Conservation (phyloP, 92 coral and sea anemone species). For the Epizoanthus illoricatus region DNA sequence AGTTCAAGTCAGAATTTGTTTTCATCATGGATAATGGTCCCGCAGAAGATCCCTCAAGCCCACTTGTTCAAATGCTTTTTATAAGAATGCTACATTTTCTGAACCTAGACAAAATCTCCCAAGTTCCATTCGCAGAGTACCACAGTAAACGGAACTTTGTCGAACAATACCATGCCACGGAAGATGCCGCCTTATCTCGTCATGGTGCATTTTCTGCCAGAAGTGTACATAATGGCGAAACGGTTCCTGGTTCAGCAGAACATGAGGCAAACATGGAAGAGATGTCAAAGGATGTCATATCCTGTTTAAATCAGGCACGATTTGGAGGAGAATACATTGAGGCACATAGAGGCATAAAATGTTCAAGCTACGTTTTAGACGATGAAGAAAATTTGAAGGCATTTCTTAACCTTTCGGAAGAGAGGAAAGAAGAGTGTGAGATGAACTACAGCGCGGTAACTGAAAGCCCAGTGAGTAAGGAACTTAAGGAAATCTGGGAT, state of each 20-base stretch:
- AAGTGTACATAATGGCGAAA: background rate
- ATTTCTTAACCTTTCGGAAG: constrained; percentile 16
- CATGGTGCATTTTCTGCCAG: background rate
- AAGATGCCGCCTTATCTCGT: constrained; percentile 1
- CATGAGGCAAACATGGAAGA: constrained; percentile 7
- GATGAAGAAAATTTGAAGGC: constrained; percentile 15
- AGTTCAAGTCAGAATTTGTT: constrained; percentile 9
- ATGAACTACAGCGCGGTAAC: background rate
- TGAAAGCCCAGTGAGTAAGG: constrained; percentile 13
- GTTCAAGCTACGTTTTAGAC: constrained; percentile 5
- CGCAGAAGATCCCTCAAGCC: constrained; percentile 15
- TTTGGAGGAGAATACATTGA: constrained; percentile 23
- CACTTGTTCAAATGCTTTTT: constrained; percentile 21
- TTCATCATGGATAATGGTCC: constrained; percentile 39
- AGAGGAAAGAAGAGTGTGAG: background rate
- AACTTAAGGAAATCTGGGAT: constrained; percentile 25
- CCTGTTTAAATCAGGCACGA: constrained; percentile 9
- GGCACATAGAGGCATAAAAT: background rate
- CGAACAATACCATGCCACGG: constrained; percentile 32
- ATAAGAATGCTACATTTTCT: background rate
- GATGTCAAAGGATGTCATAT: background rate
- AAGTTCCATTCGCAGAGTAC: constrained; percentile 33
- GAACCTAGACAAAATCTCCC: constrained; percentile 10
- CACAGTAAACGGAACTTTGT: constrained; percentile 34
- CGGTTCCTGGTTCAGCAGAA: background rate